These are phyloP conservation scores for Hydrozoanthus tunicans DNA, from an alignment of 64 coral and sea anemone species.

Conservation along the genomic window DNA sequence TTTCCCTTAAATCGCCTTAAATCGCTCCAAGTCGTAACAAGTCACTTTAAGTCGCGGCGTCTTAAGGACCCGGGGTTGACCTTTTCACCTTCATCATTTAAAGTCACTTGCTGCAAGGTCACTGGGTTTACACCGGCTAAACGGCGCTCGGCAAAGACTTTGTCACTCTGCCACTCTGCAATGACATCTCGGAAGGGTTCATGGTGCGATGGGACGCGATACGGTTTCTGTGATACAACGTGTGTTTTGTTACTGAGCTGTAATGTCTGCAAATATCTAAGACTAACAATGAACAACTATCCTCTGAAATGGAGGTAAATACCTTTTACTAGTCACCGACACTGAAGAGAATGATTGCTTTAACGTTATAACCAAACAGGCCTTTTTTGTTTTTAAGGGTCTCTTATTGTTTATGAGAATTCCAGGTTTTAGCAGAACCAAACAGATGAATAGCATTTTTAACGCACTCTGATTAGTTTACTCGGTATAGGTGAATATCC, in stretches of 20 bases:
- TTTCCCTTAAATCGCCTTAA: too few relatives aligned
- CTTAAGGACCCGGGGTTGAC: neutral
- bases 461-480: too few relatives aligned
- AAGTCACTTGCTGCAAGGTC: neutral
- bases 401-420: too few relatives aligned
- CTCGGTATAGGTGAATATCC: too few relatives aligned
- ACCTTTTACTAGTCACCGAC: neutral
- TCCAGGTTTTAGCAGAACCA: too few relatives aligned
- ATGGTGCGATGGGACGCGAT: slow-evolving; percentile 2
- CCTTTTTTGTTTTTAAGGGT: too few relatives aligned
- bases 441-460: too few relatives aligned
- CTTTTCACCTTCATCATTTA: neutral
- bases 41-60: too few relatives aligned
- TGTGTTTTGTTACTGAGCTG: neutral
- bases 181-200: slow-evolving; percentile 24
- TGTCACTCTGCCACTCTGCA: neutral
- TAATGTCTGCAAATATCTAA: neutral
- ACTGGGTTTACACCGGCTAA: neutral
- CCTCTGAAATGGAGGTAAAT: neutral
- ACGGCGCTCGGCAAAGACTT: neutral
- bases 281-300: neutral
- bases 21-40: too few relatives aligned
- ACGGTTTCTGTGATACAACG: neutral
- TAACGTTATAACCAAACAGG: too few relatives aligned
- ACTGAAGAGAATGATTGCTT: too few relatives aligned